phyloP scores from a whole-genome alignment of 2,888 invertebrate genomes.

The Scaptomyza caliginosa region DNA sequence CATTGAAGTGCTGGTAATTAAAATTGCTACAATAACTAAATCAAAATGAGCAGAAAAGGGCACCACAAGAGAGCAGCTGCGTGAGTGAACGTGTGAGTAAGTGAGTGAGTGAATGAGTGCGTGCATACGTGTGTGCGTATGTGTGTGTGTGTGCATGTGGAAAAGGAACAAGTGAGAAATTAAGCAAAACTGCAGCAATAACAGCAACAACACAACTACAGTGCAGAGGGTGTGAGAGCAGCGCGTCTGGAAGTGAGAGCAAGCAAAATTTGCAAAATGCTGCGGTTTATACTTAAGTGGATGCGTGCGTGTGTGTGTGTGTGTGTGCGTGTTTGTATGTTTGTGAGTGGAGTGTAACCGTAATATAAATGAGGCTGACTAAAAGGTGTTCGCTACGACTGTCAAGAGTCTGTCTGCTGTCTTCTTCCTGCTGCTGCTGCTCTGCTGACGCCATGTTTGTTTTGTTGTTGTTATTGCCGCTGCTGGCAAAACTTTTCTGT shows the following conservation, averaged over 20 bases:
- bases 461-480: slow-evolving; percentile 26
- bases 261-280: slow-evolving; percentile 60
- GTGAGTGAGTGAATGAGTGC: slow-evolving; percentile 12
- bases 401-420: slow-evolving; percentile 25
- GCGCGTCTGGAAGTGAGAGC: slow-evolving; percentile 55
- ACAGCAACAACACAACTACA: slow-evolving; percentile 5
- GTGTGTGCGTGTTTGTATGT: too few species aligned
- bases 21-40: slow-evolving; percentile 74
- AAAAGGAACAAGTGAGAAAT: slow-evolving; percentile 67
- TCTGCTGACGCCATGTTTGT: slow-evolving; percentile 8
- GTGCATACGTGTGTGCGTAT: not conserved
- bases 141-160: slow-evolving; percentile 19
- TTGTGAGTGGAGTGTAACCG: slow-evolving; percentile 27
- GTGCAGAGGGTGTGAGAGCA: not conserved
- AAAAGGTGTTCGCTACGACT: slow-evolving; percentile 57
- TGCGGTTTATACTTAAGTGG: slow-evolving; percentile 39
- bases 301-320: slow-evolving; percentile 13
- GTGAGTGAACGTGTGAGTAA: slow-evolving; percentile 13
- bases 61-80: slow-evolving; percentile 29
- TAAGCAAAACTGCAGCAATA: slow-evolving; percentile 51
- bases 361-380: slow-evolving; percentile 54
- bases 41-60: slow-evolving; percentile 53
- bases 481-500: slow-evolving; percentile 58
- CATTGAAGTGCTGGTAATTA: slow-evolving; percentile 73
- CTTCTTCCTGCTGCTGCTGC: slow-evolving; percentile 15